Base-by-base conservation (phyloP, 2,113 vertebrate species). In the Lepisosteus osseus region DNA sequence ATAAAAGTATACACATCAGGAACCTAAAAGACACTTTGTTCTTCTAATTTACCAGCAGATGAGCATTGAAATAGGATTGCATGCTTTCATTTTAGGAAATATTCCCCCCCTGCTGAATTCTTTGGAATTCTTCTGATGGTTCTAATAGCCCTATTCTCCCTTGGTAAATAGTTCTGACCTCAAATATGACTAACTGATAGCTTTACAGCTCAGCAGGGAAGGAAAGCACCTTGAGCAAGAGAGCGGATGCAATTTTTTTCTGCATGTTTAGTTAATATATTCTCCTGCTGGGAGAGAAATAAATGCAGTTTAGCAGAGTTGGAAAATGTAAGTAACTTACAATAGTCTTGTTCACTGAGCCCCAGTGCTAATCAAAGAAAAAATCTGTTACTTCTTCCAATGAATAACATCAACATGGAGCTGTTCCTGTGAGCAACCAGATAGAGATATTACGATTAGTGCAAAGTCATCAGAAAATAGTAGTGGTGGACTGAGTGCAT, bases 141-240 rank as follows among this genome's bases (percentile, higher is more conserved):
- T 51, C 9, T 51, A 51, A 51, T 51, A 51, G 47, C 47, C 47
- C 47, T 51, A 51, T 51, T 51, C 47, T 51, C 47, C 47, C 9
- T 51, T 9, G 9, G 47, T 51, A 51, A 51, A 42, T 13, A 65
- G 63, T 42, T 42, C 29, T 65, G 63, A 8, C 40, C 29, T 42
- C 3, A 42, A 65, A 42, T 40, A 2, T 7, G 63, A 61, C 13
- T 13, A 62, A 59, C 7, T 61, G n/a, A 51, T 47, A 42, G 54
- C 54, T 17, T 72, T 73, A 29, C 70, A 57, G 72, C 69, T 62
- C 63, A 55, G 71, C 51, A 12, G 45, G 66, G 45, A 66, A 61
- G 11, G 12, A 59, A 6, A 41, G 42, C 66, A 40, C 47, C 66
- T 68, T 29, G 47, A 47, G 66, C 66, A 17, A 17, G 6, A 42